These are phyloP conservation scores for Dipodomys ordii DNA, from an alignment of 2,113 vertebrate genomes.

Conservation along the genomic window DNA sequence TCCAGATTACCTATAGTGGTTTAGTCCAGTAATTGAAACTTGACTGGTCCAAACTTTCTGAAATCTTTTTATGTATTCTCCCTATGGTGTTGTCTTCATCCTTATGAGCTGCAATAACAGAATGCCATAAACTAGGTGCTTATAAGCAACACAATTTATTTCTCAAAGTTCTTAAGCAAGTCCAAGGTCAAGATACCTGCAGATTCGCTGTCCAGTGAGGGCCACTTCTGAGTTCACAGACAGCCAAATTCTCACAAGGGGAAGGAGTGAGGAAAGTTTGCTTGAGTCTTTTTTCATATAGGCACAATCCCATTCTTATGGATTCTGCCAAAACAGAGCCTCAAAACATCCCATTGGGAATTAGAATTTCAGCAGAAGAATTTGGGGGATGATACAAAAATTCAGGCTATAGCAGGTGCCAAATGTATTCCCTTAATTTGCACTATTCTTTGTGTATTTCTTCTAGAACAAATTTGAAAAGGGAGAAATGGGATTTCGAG, in stretches of 20 bases:
- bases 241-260: not conserved
- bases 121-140: not conserved
- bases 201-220: not conserved
- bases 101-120: not conserved
- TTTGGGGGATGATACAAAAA: not conserved
- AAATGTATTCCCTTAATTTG: slow-evolving; percentile 69
- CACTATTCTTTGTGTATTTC: slow-evolving; percentile 75
- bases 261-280: not conserved
- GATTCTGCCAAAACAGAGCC: not conserved
- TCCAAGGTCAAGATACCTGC: not conserved
- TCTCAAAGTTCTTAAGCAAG: not conserved
- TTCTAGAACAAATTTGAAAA: slow-evolving; percentile 63
- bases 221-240: not conserved
- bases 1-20: slow-evolving; percentile 49
- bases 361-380: not conserved
- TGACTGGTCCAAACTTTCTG: slow-evolving; percentile 52
- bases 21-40: slow-evolving; percentile 21
- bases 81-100: not conserved
- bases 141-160: not conserved
- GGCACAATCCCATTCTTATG: not conserved
- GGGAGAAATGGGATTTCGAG: slow-evolving; percentile 60
- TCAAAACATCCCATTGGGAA: not conserved
- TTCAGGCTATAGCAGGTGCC: not conserved
- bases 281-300: not conserved
- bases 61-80: slow-evolving; percentile 74